Evolutionary conservation across 2,888 invertebrate species (phyloP), one percentile per base, ranked within the genome.

Genomic region (Ennomos fuscantarius): DNA sequence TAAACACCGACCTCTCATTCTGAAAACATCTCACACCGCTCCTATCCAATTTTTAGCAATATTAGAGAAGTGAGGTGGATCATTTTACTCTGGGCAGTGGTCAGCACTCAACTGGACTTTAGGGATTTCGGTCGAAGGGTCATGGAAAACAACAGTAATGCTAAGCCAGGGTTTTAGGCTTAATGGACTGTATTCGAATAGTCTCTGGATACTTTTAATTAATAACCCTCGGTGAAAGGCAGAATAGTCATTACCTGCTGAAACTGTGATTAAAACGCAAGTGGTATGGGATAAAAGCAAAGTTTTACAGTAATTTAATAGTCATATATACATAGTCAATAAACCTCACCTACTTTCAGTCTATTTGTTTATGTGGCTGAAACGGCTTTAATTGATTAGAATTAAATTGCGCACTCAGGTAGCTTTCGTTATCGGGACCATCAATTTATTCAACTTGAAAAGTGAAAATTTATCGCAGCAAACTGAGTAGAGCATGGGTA

Each of bases 151-250:
- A 86, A 84, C 82, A 81, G 80, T 79, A 69, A 65, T 56, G 83
- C 78, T 83, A 81, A 79, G 73, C 82, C 77, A 78, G 74, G 74
- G 79, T 73, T 82, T 80, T 77, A 80, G 74, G 86, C 81, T 81
- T 92, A 91, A 91, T 92, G 89, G 89, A 87, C 86, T 84, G 78
- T 72, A 76, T 70, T 77, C 74, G 74, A 82, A 83, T 84, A 79
- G 76, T 72, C 79, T 72, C 72, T 36, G 49, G 53, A 42, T 53
- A 82, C 83, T 77, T 80, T 76, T 73, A 84, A 89, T 90, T 91
- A 90, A 91, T 90, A 89, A 88, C 76, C 56, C 57, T 79, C 79
- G 78, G 78, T 77, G 77, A 81, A 80, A 73, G 76, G 73, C 73
- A 73, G 72, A 70, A 64, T 63, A 59, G 63, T 50, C 55, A 58